A percentile compares a stretch with the other conserved stretches of the same genome.
phyloP scores from a whole-genome alignment of 1,140 invertebrate species.

The Marisa cornuarietis region DNA sequence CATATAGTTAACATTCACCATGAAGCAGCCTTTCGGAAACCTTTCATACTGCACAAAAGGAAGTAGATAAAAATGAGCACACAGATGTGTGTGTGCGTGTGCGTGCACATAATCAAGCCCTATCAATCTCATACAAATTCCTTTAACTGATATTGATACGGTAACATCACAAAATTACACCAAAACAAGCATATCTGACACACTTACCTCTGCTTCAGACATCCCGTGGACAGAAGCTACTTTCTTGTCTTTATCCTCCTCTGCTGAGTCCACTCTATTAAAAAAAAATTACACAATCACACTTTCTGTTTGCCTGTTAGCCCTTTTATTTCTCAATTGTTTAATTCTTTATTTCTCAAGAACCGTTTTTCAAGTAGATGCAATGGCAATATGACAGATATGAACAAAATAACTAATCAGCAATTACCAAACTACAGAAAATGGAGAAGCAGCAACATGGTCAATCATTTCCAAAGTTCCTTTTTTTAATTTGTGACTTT shows the following conservation, averaged over 20 bases:
- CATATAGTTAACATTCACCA: background rate
- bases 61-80: background rate
- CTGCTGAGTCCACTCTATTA: background rate
- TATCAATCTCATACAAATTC: background rate
- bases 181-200: background rate
- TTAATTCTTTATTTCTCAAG: no score
- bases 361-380: no score
- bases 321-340: no score
- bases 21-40: background rate
- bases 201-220: constrained; percentile 15
- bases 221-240: background rate
- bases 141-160: background rate
- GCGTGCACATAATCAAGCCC: background rate
- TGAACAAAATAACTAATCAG: no score
- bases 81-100: background rate
- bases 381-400: no score
- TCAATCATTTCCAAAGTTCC: no score
- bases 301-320: no score
- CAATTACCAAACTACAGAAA: no score
- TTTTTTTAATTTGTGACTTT: no score
- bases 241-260: background rate
- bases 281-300: background rate
- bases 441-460: no score
- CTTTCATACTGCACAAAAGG: background rate
- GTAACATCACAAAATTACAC: background rate